Conservation (phyloP, 2,113 vertebrate species). For the Trogon melanurus region DNA sequence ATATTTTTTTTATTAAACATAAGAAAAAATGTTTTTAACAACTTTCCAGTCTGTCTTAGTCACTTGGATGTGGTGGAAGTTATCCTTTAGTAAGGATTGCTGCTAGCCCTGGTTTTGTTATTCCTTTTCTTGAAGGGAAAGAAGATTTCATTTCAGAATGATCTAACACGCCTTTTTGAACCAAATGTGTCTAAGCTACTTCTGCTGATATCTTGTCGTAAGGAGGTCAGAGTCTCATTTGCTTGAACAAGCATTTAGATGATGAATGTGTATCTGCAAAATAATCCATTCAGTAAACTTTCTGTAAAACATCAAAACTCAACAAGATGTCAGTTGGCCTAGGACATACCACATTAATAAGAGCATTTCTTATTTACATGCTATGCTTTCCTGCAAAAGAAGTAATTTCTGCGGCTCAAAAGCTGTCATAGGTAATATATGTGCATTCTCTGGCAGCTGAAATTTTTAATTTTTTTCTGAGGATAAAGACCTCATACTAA, state of each 20-base stretch:
- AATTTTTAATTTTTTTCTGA: background rate
- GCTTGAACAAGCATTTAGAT: constrained; percentile 24
- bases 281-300: constrained; percentile 30
- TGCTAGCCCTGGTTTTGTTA: background rate
- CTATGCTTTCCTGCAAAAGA: background rate
- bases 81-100: background rate
- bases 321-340: background rate
- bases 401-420: background rate
- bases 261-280: constrained; percentile 28
- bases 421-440: background rate
- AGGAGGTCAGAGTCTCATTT: constrained; percentile 46
- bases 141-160: background rate
- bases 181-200: constrained; percentile 28
- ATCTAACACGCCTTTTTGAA: background rate
- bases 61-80: background rate
- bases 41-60: background rate
- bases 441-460: background rate
- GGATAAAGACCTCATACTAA: background rate
- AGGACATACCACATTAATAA: background rate
- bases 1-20: background rate
- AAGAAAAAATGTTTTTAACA: background rate
- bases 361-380: background rate
- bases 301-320: constrained; percentile 42
- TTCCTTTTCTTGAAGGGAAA: background rate
- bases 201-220: background rate